Conservation (phyloP, 2,888 invertebrate genomes). For the Xanthorhoe spadicearia region DNA sequence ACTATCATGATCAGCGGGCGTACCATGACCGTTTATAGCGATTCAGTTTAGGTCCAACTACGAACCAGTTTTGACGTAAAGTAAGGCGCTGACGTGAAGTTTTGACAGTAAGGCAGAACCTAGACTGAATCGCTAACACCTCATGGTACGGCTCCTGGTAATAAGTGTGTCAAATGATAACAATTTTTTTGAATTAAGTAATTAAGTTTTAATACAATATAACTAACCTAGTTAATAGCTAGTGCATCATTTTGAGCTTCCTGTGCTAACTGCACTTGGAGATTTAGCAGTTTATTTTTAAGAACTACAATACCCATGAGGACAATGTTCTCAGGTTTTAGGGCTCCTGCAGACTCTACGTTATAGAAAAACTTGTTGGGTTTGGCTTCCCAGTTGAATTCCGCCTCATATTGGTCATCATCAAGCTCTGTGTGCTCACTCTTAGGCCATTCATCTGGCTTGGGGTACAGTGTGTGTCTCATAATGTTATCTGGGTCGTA, state of each 20-base stretch:
- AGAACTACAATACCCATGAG: conserved; percentile 96
- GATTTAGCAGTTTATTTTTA: conserved; percentile 97
- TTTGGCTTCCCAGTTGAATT: conserved; percentile 96
- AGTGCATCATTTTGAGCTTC: conserved; percentile 94
- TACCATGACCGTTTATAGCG: no score
- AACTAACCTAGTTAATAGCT: conserved; percentile 84
- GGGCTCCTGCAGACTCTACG: conserved; percentile 97
- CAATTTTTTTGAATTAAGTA: neutral
- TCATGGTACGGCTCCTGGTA: no score
- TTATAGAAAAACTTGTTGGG: conserved; percentile 99
- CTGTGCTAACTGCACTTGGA: conserved; percentile 96
- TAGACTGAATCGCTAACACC: no score
- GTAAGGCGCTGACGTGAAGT: no score
- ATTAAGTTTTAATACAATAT: conserved; percentile 19
- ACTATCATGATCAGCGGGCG: conserved; percentile 10
- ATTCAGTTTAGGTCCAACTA: no score
- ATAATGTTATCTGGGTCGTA: conserved; percentile 99
- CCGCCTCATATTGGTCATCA: conserved; percentile 96
- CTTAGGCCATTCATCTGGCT: conserved; percentile 99
- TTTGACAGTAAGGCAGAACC: no score
- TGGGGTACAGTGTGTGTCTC: conserved; percentile 97
- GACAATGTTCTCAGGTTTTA: conserved; percentile 98
- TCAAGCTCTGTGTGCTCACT: conserved; percentile 98
- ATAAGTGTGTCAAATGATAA: conserved; percentile 6
- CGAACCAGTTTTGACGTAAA: no score